Conservation (phyloP, 1,140 invertebrate genomes). For the Daktulosphaira vitifoliae region DNA sequence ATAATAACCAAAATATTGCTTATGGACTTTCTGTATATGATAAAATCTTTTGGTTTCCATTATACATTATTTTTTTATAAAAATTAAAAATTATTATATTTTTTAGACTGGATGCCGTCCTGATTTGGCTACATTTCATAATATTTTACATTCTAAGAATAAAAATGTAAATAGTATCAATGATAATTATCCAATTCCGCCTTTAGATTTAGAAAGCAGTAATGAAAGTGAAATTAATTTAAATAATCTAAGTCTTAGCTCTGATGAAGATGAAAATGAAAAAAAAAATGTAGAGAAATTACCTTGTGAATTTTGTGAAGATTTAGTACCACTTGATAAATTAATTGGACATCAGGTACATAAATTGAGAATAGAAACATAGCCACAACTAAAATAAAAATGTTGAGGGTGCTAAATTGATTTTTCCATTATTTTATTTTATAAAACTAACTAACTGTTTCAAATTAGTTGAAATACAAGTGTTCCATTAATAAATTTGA, state of each 20-base stretch:
- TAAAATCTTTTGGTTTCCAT: too few relatives aligned
- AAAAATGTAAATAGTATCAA: constrained; percentile 3
- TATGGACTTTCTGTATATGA: too few relatives aligned
- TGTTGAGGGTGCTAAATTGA: too few relatives aligned
- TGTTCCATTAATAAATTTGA: too few relatives aligned
- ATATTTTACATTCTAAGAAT: constrained; percentile 16
- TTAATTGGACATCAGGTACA: constrained; percentile 37
- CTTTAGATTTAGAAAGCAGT: constrained; percentile 10
- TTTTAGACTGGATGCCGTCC: constrained; percentile 23
- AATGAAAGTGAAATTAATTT: constrained; percentile 8
- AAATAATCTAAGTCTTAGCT: constrained; percentile 20
- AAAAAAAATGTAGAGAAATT: constrained; percentile 30
- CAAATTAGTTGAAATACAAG: too few relatives aligned
- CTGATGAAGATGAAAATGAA: constrained; percentile 22
- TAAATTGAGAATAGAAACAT: too few relatives aligned
- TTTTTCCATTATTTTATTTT: too few relatives aligned
- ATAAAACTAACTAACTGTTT: too few relatives aligned
- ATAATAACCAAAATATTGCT: too few relatives aligned
- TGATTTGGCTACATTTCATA: constrained; percentile 24
- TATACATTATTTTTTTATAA: background rate
- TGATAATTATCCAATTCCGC: background rate
- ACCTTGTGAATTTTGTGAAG: constrained; percentile 39
- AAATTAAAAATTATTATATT: background rate
- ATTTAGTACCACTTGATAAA: constrained; percentile 34
- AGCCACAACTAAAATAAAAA: too few relatives aligned